Evolutionary conservation across 2,113 vertebrate species (phyloP).

Genomic region (Orthochromis indermauri): DNA sequence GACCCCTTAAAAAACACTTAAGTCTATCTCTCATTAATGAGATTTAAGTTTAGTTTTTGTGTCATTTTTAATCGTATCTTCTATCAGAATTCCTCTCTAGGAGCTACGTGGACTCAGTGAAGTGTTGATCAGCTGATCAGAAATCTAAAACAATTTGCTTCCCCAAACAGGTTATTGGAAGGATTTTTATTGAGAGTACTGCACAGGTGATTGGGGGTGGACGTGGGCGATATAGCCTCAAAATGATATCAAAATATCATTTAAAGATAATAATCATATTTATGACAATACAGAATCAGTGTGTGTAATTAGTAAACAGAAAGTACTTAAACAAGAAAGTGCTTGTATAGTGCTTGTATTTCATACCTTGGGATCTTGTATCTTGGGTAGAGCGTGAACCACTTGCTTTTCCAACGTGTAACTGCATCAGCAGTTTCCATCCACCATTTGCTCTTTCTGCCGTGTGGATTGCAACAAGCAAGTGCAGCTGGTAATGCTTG

Average conservation of each 20-base stretch:
- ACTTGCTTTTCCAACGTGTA: background rate
- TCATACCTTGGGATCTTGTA: background rate
- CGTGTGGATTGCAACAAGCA: background rate
- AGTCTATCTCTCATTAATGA: background rate
- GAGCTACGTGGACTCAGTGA: background rate
- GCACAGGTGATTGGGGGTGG: background rate
- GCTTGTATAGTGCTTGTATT: background rate
- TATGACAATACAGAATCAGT: background rate
- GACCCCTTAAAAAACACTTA: background rate
- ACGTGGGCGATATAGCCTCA: background rate
- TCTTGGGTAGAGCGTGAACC: background rate
- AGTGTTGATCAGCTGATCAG: background rate
- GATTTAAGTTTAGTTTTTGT: background rate
- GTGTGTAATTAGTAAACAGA: background rate
- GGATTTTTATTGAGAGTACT: background rate
- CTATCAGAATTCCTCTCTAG: background rate
- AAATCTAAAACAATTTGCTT: background rate
- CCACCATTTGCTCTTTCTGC: background rate
- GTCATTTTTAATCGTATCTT: background rate
- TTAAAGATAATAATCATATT: background rate
- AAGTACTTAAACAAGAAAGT: background rate
- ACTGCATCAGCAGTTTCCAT: background rate
- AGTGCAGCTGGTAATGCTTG: background rate
- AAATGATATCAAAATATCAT: background rate
- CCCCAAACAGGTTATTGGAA: background rate